Conservation (phyloP, 2,113 vertebrate species). For the Actenoides lindsayi region DNA sequence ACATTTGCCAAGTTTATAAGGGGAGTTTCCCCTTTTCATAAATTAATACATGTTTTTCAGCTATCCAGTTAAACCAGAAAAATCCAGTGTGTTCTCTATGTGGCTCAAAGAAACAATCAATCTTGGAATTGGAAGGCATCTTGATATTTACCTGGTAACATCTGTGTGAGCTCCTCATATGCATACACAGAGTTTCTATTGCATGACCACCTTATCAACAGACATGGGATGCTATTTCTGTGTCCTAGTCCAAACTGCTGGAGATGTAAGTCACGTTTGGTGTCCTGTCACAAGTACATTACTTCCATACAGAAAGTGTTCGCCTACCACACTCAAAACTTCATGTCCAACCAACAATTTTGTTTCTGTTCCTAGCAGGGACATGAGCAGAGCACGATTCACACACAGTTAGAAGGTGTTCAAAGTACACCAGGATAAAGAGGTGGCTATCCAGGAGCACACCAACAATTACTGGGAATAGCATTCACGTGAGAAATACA, state of each 20-base stretch:
- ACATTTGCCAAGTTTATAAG: neutral
- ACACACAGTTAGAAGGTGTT: accelerated
- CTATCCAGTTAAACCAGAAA: neutral
- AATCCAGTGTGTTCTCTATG: neutral
- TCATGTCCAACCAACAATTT: neutral
- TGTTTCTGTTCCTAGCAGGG: neutral
- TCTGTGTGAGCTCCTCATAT: neutral
- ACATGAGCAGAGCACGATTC: neutral
- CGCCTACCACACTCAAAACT: neutral
- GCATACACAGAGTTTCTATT: neutral
- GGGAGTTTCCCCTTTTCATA: neutral
- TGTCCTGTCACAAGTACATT: neutral
- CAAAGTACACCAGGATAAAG: neutral
- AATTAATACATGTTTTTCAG: neutral
- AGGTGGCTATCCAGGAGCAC: neutral
- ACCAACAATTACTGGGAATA: neutral
- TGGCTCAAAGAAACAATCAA: neutral
- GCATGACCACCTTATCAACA: neutral
- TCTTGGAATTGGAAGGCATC: neutral
- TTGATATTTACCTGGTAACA: neutral
- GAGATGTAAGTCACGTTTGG: accelerated
- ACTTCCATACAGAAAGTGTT: neutral
- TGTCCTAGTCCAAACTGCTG: neutral
- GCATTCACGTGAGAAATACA: neutral
- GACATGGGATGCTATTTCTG: neutral